Percentiles rank a stretch among this genome's conserved stretches.
phyloP scores from a whole-genome alignment of 2,797 vertebrate species.

The Peromyscus nudipes region DNA sequence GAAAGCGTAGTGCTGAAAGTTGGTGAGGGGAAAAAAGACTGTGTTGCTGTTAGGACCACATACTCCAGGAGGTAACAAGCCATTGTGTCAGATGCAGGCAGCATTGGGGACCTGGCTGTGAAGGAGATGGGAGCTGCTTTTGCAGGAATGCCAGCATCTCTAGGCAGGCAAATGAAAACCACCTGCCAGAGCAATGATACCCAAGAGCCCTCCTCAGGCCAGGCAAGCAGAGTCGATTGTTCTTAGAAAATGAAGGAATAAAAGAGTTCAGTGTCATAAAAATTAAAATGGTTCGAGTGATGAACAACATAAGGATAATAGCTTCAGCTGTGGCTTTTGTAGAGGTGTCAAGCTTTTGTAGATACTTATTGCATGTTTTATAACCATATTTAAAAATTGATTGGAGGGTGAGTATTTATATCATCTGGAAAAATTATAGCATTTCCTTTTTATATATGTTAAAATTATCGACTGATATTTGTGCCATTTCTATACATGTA shows the following conservation, averaged over 20 bases:
- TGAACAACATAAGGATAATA: slow-evolving; percentile 6
- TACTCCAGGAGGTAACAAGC: neutral
- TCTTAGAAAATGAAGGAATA: slow-evolving; percentile 55
- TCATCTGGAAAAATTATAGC: neutral
- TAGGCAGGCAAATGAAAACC: slow-evolving; percentile 57
- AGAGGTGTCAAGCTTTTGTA: neutral
- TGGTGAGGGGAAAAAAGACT: neutral
- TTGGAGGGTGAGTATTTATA: neutral
- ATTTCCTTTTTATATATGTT: neutral
- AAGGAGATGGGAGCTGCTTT: neutral
- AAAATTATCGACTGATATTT: neutral
- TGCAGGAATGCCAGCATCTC: slow-evolving; percentile 55
- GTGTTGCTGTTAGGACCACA: neutral
- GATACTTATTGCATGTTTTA: neutral
- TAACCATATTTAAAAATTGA: neutral
- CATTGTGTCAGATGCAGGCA: slow-evolving; percentile 19
- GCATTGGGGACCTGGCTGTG: neutral
- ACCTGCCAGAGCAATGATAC: slow-evolving; percentile 60
- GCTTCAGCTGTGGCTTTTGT: neutral
- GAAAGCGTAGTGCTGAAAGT: neutral
- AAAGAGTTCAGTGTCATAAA: slow-evolving; percentile 9
- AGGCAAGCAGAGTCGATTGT: slow-evolving; percentile 42
- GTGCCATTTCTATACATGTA: neutral
- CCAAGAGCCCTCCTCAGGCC: slow-evolving; percentile 43
- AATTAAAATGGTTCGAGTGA: slow-evolving; percentile 52